Conservation (phyloP, 2,888 invertebrate species). For the Synanthedon andrenaeformis region DNA sequence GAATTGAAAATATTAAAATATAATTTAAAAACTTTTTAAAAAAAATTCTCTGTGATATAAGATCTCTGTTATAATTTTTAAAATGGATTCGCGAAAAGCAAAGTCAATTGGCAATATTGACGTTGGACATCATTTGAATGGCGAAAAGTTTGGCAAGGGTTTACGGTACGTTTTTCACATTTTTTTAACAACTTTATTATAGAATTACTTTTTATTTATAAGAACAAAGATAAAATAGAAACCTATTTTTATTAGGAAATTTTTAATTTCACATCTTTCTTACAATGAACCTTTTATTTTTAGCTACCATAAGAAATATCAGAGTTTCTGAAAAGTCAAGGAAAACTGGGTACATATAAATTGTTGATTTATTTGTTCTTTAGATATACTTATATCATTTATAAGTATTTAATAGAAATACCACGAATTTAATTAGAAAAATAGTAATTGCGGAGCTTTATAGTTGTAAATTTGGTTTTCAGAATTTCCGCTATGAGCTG, state of each 20-base stretch:
- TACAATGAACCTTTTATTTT: neutral
- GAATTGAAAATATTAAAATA: neutral
- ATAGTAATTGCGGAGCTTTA: no score
- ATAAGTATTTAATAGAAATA: no score
- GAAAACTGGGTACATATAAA: neutral
- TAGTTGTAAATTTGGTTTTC: neutral
- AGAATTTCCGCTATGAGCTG: conserved; percentile 20
- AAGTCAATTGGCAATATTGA: conserved; percentile 44
- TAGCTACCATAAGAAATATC: neutral
- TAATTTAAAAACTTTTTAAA: neutral
- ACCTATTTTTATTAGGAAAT: no score
- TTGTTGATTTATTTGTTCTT: no score
- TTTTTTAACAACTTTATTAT: no score
- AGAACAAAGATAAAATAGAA: no score
- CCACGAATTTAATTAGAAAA: no score
- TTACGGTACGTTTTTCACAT: conserved; percentile 35
- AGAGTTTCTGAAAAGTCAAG: neutral
- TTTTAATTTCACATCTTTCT: no score
- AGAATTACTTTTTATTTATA: no score
- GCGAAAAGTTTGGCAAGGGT: conserved; percentile 27
- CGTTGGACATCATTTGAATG: conserved; percentile 43
- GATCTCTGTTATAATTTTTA: conserved; percentile 14
- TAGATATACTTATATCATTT: no score
- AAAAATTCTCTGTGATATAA: neutral
- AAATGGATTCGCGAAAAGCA: conserved; percentile 56